phyloP scores from a whole-genome alignment of 2,113 vertebrate genomes.

The Mustela lutreola region DNA sequence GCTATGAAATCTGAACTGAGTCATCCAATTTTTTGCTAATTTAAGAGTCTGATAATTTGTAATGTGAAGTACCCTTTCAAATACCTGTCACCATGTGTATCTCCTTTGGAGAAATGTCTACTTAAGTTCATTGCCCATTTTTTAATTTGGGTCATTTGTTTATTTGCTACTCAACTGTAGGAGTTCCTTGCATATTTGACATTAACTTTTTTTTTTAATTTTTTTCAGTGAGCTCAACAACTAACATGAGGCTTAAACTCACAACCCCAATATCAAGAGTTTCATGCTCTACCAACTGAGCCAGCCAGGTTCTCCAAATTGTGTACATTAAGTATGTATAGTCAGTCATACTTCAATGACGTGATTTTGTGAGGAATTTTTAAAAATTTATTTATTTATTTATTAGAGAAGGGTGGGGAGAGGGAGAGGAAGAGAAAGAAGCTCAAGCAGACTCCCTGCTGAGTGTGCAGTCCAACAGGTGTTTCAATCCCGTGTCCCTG shows the following conservation, averaged over 20 bases:
- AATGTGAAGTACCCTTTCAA: background rate
- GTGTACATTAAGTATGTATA: background rate
- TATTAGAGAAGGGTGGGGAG: no score
- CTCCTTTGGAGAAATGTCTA: background rate
- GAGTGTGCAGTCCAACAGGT: background rate
- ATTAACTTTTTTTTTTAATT: background rate
- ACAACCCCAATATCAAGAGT: background rate
- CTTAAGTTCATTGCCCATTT: background rate
- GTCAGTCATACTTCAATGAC: no score
- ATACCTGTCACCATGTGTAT: background rate
- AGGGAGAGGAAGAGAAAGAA: background rate
- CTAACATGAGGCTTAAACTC: background rate
- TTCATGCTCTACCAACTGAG: background rate
- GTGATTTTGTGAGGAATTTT: no score
- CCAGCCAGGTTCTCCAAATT: background rate
- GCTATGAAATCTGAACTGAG: background rate
- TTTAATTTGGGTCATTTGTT: background rate
- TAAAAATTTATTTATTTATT: no score
- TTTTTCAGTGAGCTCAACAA: background rate
- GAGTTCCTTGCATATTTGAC: background rate
- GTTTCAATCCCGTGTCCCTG: background rate
- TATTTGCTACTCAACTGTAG: background rate
- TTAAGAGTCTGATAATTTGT: background rate
- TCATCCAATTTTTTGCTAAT: background rate
- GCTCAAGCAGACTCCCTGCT: background rate